A percentile compares a stretch with the other conserved stretches of the same genome.
Conservation (phyloP, 2,888 invertebrate species). For the Caenorhabditis becei region DNA sequence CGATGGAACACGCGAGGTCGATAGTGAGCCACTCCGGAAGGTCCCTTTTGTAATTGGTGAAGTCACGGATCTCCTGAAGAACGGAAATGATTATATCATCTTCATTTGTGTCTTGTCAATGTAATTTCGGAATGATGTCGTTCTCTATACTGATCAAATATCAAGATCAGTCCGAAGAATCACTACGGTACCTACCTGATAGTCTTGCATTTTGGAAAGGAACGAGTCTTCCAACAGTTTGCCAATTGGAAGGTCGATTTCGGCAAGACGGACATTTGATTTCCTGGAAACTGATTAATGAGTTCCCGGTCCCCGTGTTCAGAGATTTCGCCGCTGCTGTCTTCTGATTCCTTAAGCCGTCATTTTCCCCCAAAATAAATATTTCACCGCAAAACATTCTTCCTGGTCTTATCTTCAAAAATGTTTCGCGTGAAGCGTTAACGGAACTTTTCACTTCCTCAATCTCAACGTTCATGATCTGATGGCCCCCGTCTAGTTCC, state of each 20-base stretch:
- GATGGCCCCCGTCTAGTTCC: conserved; percentile 22
- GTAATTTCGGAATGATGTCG: neutral
- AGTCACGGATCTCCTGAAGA: conserved; percentile 23
- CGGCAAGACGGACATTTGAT: conserved; percentile 28
- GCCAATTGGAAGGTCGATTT: conserved; percentile 25
- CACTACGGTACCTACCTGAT: conserved; percentile 8
- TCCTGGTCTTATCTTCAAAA: conserved; percentile 13
- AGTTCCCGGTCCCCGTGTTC: too few species aligned
- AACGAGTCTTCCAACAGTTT: conserved; percentile 21
- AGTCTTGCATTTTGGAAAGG: conserved; percentile 17
- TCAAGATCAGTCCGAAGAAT: conserved; percentile 27
- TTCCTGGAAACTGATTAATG: conserved; percentile 26
- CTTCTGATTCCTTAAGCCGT: too few species aligned
- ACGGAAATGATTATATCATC: conserved; percentile 1
- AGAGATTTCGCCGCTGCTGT: too few species aligned
- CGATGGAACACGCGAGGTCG: conserved; percentile 50
- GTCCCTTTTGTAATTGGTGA: conserved; percentile 28
- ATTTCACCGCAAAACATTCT: neutral
- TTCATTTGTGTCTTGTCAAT: neutral
- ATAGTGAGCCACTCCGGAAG: conserved; percentile 59
- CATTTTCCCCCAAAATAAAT: neutral
- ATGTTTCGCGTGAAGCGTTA: neutral
- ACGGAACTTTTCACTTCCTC: conserved; percentile 9
- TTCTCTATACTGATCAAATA: conserved; percentile 34
- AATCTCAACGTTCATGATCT: conserved; percentile 43